Evolutionary conservation across 1,140 invertebrate genomes (phyloP).

Genomic region (Panonychus citri): DNA sequence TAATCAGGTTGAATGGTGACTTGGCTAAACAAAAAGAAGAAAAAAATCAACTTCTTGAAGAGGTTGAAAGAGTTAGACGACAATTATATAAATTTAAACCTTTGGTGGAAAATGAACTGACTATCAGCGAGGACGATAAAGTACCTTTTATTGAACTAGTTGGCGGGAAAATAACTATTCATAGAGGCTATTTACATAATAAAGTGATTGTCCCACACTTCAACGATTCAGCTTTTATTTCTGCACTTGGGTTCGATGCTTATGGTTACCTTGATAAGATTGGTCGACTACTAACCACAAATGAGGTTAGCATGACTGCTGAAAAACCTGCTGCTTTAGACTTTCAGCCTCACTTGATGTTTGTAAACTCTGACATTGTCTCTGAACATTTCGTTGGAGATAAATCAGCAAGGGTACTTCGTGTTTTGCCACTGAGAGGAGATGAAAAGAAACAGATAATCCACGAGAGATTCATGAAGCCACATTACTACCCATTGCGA

Average conservation of each 20-base stretch:
- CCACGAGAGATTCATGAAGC: not conserved
- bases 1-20: too few species aligned
- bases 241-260: not conserved
- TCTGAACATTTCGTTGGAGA: not conserved
- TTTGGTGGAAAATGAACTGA: too few species aligned
- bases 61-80: too few species aligned
- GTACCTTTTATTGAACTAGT: too few species aligned
- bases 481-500: not conserved
- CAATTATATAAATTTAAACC: too few species aligned
- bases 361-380: not conserved
- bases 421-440: not conserved
- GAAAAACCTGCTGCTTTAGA: not conserved
- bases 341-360: not conserved
- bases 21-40: too few species aligned
- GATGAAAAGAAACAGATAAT: not conserved
- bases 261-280: too few species aligned
- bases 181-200: too few species aligned
- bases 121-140: too few species aligned
- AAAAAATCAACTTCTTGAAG: too few species aligned
- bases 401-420: not conserved
- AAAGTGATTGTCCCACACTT: too few species aligned
- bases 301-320: not conserved
- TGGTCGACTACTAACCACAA: not conserved
- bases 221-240: not conserved
- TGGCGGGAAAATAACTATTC: too few species aligned